These are phyloP conservation scores for Drosophila hydei DNA, from an alignment of 1,140 invertebrate genomes.

Conservation along the genomic window DNA sequence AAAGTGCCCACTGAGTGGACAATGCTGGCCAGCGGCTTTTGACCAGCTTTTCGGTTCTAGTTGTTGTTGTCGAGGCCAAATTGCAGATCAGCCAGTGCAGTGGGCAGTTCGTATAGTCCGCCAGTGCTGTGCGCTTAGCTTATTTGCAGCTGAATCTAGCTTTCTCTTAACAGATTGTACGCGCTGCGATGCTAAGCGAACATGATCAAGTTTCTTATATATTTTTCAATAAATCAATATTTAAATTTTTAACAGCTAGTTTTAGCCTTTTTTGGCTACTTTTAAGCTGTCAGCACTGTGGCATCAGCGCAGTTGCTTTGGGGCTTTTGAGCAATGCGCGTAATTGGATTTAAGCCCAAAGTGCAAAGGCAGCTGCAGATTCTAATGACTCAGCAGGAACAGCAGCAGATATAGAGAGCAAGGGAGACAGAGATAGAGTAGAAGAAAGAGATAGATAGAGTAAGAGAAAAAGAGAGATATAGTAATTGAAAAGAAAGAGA, in stretches of 20 bases:
- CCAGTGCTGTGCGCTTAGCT: not conserved
- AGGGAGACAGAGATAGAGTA: too few species aligned
- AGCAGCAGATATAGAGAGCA: conserved; percentile 2
- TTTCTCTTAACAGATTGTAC: not conserved
- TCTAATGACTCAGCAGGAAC: conserved; percentile 71
- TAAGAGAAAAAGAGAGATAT: not conserved
- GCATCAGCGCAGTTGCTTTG: conserved; percentile 44
- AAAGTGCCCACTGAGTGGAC: conserved; percentile 72
- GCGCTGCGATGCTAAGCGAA: too few species aligned
- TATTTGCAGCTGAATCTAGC: not conserved
- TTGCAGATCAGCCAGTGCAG: conserved; percentile 33
- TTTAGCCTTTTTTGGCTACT: not conserved
- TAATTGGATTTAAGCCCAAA: conserved; percentile 76
- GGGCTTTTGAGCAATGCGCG: conserved; percentile 54
- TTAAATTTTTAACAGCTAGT: too few species aligned
- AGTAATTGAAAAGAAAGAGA: not conserved
- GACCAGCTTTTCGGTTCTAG: conserved; percentile 49
- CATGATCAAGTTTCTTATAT: too few species aligned
- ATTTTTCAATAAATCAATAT: too few species aligned
- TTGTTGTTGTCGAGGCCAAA: conserved; percentile 37
- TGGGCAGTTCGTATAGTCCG: not conserved
- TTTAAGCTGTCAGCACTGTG: not conserved
- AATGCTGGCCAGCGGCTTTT: conserved; percentile 66
- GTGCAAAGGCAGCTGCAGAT: conserved; percentile 71
- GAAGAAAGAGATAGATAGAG: too few species aligned